A percentile compares a stretch with the other conserved stretches of the same genome.
These are phyloP conservation scores for Phrynosoma blainvillii DNA, from an alignment of 2,113 vertebrate genomes.

Conservation along the genomic window DNA sequence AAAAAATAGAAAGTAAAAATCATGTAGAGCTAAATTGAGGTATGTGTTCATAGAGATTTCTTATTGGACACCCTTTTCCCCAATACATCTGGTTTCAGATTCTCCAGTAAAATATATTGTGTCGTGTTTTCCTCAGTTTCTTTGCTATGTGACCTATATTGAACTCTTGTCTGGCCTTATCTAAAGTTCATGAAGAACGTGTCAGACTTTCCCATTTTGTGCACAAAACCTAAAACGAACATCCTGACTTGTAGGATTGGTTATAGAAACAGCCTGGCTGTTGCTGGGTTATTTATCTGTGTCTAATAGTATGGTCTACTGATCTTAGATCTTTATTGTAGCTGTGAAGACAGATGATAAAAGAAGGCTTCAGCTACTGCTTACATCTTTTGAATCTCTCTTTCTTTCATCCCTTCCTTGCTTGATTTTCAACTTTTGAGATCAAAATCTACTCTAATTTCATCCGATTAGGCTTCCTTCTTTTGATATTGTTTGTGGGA, in stretches of 20 bases:
- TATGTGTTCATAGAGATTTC: neutral
- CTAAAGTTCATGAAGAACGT: neutral
- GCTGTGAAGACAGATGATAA: conserved; percentile 58
- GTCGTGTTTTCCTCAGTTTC: neutral
- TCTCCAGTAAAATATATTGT: conserved; percentile 1
- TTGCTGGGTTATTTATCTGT: conserved; percentile 63
- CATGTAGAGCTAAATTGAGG: neutral
- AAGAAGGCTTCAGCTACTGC: conserved; percentile 52
- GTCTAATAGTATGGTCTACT: conserved; percentile 57
- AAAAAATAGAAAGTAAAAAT: neutral
- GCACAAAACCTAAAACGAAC: conserved; percentile 15
- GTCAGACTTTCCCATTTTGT: neutral
- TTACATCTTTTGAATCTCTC: conserved; percentile 24
- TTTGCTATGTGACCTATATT: neutral
- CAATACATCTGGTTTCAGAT: neutral
- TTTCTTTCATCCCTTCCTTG: conserved; percentile 22
- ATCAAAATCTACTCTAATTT: conserved; percentile 52
- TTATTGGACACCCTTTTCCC: neutral
- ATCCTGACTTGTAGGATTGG: conserved; percentile 32
- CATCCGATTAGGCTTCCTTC: conserved; percentile 44
- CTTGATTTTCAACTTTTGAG: conserved; percentile 47
- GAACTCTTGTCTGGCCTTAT: neutral
- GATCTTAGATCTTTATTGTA: conserved; percentile 53
- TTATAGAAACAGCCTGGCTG: conserved; percentile 47
- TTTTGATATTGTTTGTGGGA: conserved; percentile 52